Conservation (phyloP, 2,113 vertebrate species). For the Otolemur garnettii region DNA sequence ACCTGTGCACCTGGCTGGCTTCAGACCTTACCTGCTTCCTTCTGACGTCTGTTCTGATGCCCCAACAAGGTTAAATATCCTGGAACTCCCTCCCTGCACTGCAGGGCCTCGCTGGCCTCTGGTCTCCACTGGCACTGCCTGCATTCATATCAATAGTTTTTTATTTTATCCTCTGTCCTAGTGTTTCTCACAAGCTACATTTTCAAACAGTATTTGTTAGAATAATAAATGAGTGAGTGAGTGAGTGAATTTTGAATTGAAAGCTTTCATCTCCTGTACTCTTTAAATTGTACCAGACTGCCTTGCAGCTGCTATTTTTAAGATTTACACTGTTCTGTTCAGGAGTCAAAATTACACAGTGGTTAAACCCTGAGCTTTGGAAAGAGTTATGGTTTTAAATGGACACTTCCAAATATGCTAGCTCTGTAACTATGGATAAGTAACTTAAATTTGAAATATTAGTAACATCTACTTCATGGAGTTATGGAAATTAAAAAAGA, state of each 20-base stretch:
- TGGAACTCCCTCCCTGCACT: neutral
- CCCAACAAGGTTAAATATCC: neutral
- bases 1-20: neutral
- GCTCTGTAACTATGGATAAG: neutral
- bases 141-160: neutral
- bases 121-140: neutral
- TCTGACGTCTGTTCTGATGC: neutral
- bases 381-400: neutral
- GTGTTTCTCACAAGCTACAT: neutral
- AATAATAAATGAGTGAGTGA: neutral
- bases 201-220: neutral
- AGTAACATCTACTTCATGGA: neutral
- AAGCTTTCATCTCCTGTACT: neutral
- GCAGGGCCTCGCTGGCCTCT: neutral
- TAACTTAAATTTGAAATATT: neutral
- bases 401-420: neutral
- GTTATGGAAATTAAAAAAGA: neutral
- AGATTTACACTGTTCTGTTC: neutral
- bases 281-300: accelerated
- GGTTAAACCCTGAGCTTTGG: neutral
- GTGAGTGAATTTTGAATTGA: neutral
- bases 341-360: neutral
- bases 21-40: neutral
- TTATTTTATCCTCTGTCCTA: neutral
- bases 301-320: neutral